Evolutionary conservation across 2,888 invertebrate species (phyloP).

Genomic region (Callinectes sapidus): DNA sequence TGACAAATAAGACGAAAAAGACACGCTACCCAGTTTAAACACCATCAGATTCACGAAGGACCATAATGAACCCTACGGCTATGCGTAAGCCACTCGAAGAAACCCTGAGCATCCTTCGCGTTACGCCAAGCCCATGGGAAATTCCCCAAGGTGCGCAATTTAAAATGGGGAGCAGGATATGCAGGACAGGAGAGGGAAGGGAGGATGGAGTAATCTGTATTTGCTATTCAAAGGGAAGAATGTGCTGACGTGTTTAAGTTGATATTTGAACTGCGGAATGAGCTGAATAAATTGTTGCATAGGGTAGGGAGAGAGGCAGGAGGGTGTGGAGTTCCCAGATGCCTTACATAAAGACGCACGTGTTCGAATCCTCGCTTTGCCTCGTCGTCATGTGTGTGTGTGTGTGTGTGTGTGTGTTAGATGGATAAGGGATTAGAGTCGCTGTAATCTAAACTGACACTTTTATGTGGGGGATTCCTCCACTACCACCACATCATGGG

Average conservation of each 20-base stretch:
- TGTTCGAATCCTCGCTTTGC: too few species aligned
- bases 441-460: too few species aligned
- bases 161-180: background rate
- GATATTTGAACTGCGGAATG: background rate
- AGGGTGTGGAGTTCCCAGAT: background rate
- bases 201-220: background rate
- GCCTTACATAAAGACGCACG: too few species aligned
- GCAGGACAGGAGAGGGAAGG: background rate
- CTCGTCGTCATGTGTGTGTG: background rate
- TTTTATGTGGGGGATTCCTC: too few species aligned
- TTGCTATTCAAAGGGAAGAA: background rate
- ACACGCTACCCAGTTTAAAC: background rate
- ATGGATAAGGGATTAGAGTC: background rate
- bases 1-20: background rate
- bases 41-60: background rate
- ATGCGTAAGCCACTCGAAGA: background rate
- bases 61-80: background rate
- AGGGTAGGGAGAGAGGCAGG: background rate
- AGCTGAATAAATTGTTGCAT: background rate
- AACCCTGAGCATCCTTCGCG: background rate
- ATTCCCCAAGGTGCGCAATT: too few species aligned
- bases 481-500: too few species aligned
- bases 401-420: background rate
- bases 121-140: background rate
- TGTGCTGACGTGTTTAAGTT: slow-evolving; percentile 15